phyloP scores from a whole-genome alignment of 1,140 invertebrate species.

The Apis mellifera region Amel_HAv3.1 CM009931.2:18678001-18678500 shows the following conservation, averaged over 20 bases:
- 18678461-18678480: too few species aligned
- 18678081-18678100: not conserved
- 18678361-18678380: slow-evolving; percentile 5
- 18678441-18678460: too few species aligned
- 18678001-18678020: slow-evolving; percentile 18
- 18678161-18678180: not conserved
- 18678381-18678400: slow-evolving; percentile 46
- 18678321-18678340: slow-evolving; percentile 4
- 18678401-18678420: not conserved
- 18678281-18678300: not conserved
- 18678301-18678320: not conserved
- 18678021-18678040: not conserved
- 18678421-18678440: too few species aligned
- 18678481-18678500: too few species aligned
- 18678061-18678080: slow-evolving; percentile 4
- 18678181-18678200: not conserved
- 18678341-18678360: slow-evolving; percentile 10
- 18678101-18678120: slow-evolving; percentile 2
- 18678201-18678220: not conserved
- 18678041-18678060: not conserved
- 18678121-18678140: not conserved
- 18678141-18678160: not conserved
- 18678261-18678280: not conserved
- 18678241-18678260: not conserved
- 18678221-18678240: not conserved